Evolutionary conservation across 2,113 vertebrate species (phyloP), one percentile per base, ranked within the genome.

Genomic region (Girardinichthys multiradiatus): DNA sequence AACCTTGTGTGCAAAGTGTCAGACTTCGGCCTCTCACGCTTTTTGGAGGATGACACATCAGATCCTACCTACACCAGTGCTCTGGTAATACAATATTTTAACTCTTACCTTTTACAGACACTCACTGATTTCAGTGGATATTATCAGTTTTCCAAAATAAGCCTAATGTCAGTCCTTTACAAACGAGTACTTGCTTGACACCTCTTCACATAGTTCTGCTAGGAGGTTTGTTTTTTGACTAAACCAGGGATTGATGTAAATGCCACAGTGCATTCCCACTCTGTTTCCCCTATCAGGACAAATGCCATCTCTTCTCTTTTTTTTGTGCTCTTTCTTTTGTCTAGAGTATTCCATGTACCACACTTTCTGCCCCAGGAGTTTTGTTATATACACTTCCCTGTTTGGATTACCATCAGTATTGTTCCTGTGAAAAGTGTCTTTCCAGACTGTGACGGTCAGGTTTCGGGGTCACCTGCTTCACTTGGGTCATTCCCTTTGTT

Each of bases 1-100:
- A 99, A 99, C 94, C 93, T 99, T 57, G 98, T 99, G 81, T 99
- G 98, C 94, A 99, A 99, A 68, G 98, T 99, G 71, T 99, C 98
- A 0, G 98, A 99, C 91, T 99, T 99, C 0, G 98, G 98, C 24
- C 95, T 99, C 48, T 99, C 98, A 0, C 97, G 98, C 64, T 99
- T 99, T 82, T 94, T 99, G 86, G 98, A 99, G 90, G 97, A 99
- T 0, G 97, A 99, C 64, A 98, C 97, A 0, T 99, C 98, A 0
- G 98, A 99, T 77, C 98, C 98, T 63, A 99, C 98, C 45, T 99
- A 99, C 90, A 99, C 98, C 48, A 99, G 97, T 0, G 98, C 97
- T 45, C 94, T 99, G 96, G 98, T 99, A 92, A 54, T 95, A 87
- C 69, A 65, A 33, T 0, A 19, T 11, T 54, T 31, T 9, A 51